Percentiles rank a stretch among this genome's conserved stretches.
Conservation (phyloP, 2,888 invertebrate genomes). For the Hydroisotoma schaefferi region DNA sequence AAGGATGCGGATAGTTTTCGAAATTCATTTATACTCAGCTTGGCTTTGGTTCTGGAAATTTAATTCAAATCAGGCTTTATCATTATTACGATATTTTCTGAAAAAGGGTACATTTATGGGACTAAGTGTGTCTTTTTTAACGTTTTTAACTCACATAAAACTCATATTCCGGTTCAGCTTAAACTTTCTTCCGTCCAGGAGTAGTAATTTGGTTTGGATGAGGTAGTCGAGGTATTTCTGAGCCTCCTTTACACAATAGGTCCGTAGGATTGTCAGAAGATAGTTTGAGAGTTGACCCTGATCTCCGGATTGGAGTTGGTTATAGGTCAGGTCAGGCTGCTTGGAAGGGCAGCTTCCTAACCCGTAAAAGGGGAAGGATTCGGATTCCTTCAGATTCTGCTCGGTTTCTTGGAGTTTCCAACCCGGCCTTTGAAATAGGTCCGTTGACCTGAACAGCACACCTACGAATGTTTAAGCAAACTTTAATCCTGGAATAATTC, state of each 20-base stretch:
- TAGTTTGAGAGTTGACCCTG: not conserved
- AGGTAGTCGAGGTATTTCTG: slow-evolving; percentile 5
- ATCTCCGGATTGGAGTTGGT: not conserved
- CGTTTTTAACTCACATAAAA: slow-evolving; percentile 9
- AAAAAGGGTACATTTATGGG: not conserved
- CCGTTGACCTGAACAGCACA: slow-evolving; percentile 9
- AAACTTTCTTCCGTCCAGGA: not conserved
- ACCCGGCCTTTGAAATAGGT: slow-evolving; percentile 11
- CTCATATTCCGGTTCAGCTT: not conserved
- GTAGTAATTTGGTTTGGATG: slow-evolving; percentile 7
- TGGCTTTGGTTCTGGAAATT: not conserved
- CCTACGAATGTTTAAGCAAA: not conserved
- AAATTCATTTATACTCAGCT: slow-evolving; percentile 1
- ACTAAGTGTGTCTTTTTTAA: not conserved
- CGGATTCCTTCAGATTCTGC: not conserved
- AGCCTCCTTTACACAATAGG: slow-evolving; percentile 3
- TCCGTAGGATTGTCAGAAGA: slow-evolving; percentile 4
- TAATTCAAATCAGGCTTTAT: not conserved
- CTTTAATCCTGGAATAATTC: not conserved
- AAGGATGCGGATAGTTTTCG: slow-evolving; percentile 11
- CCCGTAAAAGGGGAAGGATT: slow-evolving; percentile 5
- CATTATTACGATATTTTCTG: not conserved
- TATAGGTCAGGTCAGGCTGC: not conserved
- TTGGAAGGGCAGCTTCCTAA: slow-evolving; percentile 11
- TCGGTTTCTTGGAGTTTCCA: slow-evolving; percentile 3